Evolutionary conservation across 1,140 invertebrate species (phyloP).

Genomic region (Drosophila murphyi): DNA sequence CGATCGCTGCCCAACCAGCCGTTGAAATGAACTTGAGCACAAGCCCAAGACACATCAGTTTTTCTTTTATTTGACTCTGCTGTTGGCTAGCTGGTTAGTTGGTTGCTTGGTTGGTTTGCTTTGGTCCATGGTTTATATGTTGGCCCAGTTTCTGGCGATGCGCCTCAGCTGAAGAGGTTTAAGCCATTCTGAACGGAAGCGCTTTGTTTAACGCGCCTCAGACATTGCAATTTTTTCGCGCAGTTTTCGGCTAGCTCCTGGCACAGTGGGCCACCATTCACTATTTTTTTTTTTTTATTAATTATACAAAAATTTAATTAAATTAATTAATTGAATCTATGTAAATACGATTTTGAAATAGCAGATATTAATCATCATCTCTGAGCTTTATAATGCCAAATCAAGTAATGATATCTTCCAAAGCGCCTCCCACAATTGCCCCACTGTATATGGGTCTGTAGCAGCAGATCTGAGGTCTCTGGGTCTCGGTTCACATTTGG

Average conservation of each 20-base stretch:
- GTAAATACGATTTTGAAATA: too few species aligned
- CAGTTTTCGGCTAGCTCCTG: constrained; percentile 13
- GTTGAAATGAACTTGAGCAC: constrained; percentile 67
- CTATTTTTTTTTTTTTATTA: background rate
- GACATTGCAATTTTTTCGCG: constrained; percentile 46
- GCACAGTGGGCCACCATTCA: constrained; percentile 3
- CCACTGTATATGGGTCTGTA: background rate
- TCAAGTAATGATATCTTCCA: too few species aligned
- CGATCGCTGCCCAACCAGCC: constrained; percentile 58
- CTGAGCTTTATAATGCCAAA: too few species aligned
- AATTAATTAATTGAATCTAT: background rate
- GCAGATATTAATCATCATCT: too few species aligned
- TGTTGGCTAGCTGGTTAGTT: background rate
- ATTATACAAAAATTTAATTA: background rate
- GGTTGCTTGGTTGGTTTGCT: constrained; percentile 6
- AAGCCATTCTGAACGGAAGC: constrained; percentile 65
- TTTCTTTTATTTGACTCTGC: background rate
- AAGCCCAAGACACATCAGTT: constrained; percentile 26
- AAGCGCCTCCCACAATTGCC: background rate
- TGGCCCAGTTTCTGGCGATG: constrained; percentile 55
- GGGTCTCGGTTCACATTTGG: constrained; percentile 16
- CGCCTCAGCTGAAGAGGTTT: constrained; percentile 31
- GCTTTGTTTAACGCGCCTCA: constrained; percentile 69
- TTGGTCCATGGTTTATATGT: constrained; percentile 59
- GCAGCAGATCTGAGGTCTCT: constrained; percentile 21